Percentiles rank a stretch among this genome's conserved stretches.
phyloP scores from a whole-genome alignment of 2,888 invertebrate genomes.

The Hylaea fasciaria region DNA sequence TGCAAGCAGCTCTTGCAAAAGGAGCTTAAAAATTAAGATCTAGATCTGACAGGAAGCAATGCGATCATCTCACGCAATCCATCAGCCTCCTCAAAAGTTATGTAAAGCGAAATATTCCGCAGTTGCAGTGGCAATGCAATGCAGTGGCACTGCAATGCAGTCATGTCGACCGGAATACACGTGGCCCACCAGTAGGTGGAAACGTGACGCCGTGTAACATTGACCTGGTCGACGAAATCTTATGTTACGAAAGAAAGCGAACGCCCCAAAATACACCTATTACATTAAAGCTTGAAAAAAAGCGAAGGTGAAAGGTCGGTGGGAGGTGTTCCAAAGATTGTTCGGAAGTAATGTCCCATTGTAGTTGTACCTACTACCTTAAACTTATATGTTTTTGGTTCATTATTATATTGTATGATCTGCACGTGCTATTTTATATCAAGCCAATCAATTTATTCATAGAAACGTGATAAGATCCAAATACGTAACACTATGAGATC shows the following conservation, averaged over 20 bases:
- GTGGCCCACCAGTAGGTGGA: not conserved
- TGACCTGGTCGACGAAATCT: constrained; percentile 16
- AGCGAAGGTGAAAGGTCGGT: not conserved
- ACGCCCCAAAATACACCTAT: not conserved
- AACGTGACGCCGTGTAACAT: constrained; percentile 19
- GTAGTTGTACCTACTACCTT: no score
- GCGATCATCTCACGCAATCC: constrained; percentile 2
- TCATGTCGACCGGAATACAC: constrained; percentile 6
- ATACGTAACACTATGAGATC: no score
- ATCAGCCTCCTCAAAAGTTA: not conserved
- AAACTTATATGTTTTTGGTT: no score
- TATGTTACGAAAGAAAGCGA: constrained; percentile 11
- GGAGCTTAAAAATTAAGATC: not conserved
- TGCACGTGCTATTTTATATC: no score
- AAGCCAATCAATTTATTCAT: no score
- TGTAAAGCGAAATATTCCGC: not conserved
- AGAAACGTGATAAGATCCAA: no score
- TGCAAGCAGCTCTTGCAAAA: no score
- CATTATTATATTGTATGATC: no score
- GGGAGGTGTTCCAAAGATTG: no score
- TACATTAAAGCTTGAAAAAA: not conserved
- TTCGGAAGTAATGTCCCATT: no score
- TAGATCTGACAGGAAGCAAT: constrained; percentile 6
- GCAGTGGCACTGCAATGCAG: not conserved
- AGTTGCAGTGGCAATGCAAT: constrained; percentile 1